These are phyloP conservation scores for Deroptyus accipitrinus DNA, from an alignment of 2,113 vertebrate species.

Conservation along the genomic window DNA sequence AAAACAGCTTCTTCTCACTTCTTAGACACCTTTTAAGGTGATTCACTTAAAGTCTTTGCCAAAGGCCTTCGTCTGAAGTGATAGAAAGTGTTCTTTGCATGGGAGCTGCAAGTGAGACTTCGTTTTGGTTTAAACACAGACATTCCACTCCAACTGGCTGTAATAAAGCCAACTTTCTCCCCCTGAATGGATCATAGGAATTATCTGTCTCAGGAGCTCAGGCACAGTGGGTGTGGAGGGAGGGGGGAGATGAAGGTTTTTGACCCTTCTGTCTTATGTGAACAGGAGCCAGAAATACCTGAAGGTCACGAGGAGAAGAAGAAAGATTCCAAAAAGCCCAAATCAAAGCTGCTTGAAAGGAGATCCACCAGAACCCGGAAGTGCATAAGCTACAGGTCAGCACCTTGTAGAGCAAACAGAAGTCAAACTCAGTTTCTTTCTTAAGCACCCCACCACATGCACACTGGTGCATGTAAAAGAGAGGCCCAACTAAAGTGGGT, in stretches of 20 bases:
- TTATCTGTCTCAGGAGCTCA: not conserved
- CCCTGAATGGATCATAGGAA: not conserved
- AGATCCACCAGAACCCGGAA: slow-evolving; percentile 93
- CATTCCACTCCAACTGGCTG: not conserved
- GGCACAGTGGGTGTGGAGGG: not conserved
- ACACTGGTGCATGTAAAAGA: not conserved
- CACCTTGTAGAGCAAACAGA: not conserved
- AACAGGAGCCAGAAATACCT: slow-evolving; percentile 80
- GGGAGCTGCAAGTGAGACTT: not conserved
- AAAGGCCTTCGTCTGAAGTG: not conserved
- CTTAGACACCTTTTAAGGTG: not conserved
- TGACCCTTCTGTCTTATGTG: slow-evolving; percentile 10
- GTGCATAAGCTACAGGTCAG: slow-evolving; percentile 96
- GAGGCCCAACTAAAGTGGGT: not conserved
- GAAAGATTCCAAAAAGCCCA: slow-evolving; percentile 90
- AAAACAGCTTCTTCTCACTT: not conserved
- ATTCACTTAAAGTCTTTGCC: not conserved
- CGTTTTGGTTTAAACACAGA: not conserved
- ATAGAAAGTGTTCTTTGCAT: not conserved
- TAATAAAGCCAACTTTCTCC: not conserved
- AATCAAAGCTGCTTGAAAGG: slow-evolving; percentile 88
- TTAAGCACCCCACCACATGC: not conserved
- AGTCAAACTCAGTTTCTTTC: not conserved
- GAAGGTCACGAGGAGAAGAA: slow-evolving; percentile 86
- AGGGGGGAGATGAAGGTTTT: not conserved